Base-by-base conservation (phyloP, 1,140 invertebrate species). In the Leptoteleia sp. region DNA sequence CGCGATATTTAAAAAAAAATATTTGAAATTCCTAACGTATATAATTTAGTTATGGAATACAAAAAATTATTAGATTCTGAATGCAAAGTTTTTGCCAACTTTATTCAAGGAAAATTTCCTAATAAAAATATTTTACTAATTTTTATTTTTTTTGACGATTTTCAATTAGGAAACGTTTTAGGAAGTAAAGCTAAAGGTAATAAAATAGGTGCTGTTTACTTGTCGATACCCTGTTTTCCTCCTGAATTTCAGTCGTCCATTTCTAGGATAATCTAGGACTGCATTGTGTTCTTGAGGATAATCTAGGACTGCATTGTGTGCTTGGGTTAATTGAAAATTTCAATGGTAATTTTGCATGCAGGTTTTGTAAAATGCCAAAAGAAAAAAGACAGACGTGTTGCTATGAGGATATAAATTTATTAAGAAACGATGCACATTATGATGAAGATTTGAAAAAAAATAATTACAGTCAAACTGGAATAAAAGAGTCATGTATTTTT, bases 241-340 rank as follows among this genome's bases (percentile, higher is more conserved):
- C 55, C 55, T 15, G 25, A 72, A 62, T 35, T 19, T 11, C 55
- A 52, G 11, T 61, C 68, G 12, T 11, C 16, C 4, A 59, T 72
- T 17, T 52, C 42, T 12, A 37, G n/a, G 29, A 1, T 37, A 29
- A 11, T 1, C 0, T 11, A 47, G 48, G n/a, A 35, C 8, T 64
- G 5, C 71, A 70, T 33, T 78, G 78, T 37, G 43, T 68, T 59
- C 38, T 78, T 6, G 79, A 76, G 1, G 79, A 76, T 29, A 79
- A 81, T 42, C 48, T 75, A 6, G 72, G 72, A 1, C 19, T 81
- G 1, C 65, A 79, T 61, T 48, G 62, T 9, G n/a, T 81, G 8
- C 48, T 81, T 22, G 67, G 80, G 7, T 79, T 75, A 52, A 33
- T 68, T 13, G 70, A 77, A 27, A 71, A 64, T 57, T 81, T 73